Evolutionary conservation across 2,888 invertebrate species (phyloP), one percentile per base, ranked within the genome.

Genomic region (Linnaemya tessellans): DNA sequence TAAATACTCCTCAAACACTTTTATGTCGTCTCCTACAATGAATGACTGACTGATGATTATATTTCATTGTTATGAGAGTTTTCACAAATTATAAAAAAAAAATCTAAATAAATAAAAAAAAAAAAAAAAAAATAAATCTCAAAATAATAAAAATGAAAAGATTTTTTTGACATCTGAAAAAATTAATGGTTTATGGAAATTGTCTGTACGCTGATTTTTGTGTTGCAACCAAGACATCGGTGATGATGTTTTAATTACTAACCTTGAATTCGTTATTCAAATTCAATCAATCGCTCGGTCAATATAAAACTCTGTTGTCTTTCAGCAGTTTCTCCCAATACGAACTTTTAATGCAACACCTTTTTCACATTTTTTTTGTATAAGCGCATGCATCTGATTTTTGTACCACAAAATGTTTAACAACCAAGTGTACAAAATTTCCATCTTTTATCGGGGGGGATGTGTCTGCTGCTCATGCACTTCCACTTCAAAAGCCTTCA

Each of bases 231-330:
- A 43, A 43, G 3, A 54, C 13, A 18, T 8, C 49, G 2, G n/a
- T 67, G 30, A 30, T 56, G 30, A 49, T 62, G 38, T 70, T 62
- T 54, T 54, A 41, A 68, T 70, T 75, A 62, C 41, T 70, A 75
- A 81, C 81, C 81, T 81, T 81, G 81, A 81, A 75, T 68, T 75
- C 35, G 56, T 25, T 43, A 81, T 54, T 43, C 15, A 20, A 74
- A 70, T 73, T 60, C 58, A 60, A 25, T 67, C 67, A 67, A 49
- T 46, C 49, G 18, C 3, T 62, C 11, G 62, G 18, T 49, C 49
- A 41, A 65, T n/a, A 20, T 9, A 20, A 20, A 11, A 18, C 9
- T 15, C 13, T 41, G 18, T 62, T 62, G 13, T 5, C n/a, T 41
- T 62, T 62, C 13, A 25, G n/a, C 38, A 1, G 38, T 41, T 43